A percentile compares a stretch with the other conserved stretches of the same genome.
Evolutionary conservation across 2,888 invertebrate genomes (phyloP).

Genomic region (Epinotia demarniana): DNA sequence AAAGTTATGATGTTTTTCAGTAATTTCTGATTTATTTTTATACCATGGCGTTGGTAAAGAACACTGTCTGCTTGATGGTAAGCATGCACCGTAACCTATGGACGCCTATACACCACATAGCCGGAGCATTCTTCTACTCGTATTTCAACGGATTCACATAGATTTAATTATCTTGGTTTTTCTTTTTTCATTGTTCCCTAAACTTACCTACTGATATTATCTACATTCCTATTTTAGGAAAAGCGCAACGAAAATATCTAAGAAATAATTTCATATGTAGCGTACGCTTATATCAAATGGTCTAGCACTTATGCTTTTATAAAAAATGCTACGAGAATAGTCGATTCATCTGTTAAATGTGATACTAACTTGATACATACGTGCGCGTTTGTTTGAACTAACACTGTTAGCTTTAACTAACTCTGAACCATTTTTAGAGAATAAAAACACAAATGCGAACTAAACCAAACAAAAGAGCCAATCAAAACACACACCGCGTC

Average conservation of each 20-base stretch:
- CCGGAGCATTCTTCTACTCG: too few species aligned
- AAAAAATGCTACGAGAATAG: neutral
- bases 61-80: too few species aligned
- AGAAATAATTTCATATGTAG: neutral
- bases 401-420: neutral
- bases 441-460: slow-evolving; percentile 7
- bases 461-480: slow-evolving; percentile 18
- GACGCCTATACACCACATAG: too few species aligned
- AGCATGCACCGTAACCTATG: too few species aligned
- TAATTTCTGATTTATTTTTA: neutral
- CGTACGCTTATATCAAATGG: neutral
- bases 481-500: slow-evolving; percentile 25
- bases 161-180: too few species aligned
- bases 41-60: too few species aligned
- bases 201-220: too few species aligned
- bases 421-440: neutral
- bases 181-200: too few species aligned
- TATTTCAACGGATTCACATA: too few species aligned
- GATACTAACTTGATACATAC: neutral
- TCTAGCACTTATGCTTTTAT: neutral
- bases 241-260: too few species aligned
- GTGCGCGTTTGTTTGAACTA: neutral
- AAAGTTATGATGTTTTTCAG: neutral
- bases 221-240: too few species aligned
- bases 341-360: neutral